Conservation (phyloP, 2,113 vertebrate species). For the Dicerorhinus sumatrensis region DNA sequence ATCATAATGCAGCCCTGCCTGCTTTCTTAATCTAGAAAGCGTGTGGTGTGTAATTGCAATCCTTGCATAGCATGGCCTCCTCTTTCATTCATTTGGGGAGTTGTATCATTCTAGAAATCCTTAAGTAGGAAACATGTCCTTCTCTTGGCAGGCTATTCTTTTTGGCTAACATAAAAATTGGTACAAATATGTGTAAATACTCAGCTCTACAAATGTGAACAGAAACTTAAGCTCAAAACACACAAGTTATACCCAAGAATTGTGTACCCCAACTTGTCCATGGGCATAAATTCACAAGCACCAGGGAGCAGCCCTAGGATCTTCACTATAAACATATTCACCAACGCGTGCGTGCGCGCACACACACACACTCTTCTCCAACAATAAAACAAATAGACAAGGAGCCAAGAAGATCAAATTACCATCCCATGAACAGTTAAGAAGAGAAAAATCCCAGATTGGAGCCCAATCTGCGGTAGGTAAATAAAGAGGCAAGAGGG, state of each 20-base stretch:
- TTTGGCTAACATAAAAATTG: slow-evolving; percentile 38
- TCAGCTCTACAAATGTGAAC: slow-evolving; percentile 39
- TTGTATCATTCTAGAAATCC: slow-evolving; percentile 18
- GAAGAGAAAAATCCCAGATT: slow-evolving; percentile 54
- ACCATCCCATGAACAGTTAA: slow-evolving; percentile 59
- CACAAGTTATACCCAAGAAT: background rate
- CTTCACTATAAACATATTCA: background rate
- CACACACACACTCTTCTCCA: background rate
- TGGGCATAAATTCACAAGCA: background rate
- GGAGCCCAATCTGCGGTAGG: slow-evolving; percentile 89
- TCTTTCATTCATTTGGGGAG: background rate
- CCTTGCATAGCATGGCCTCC: background rate
- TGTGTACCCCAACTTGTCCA: background rate
- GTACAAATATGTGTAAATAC: slow-evolving; percentile 45
- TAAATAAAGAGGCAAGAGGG: slow-evolving; percentile 87
- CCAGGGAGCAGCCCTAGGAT: background rate
- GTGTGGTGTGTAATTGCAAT: background rate
- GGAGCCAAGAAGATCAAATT: slow-evolving; percentile 59
- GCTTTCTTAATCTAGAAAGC: background rate
- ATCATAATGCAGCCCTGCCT: background rate
- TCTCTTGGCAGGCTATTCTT: slow-evolving; percentile 54
- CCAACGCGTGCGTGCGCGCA: background rate
- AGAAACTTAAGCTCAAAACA: slow-evolving; percentile 46
- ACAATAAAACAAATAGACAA: slow-evolving; percentile 69
- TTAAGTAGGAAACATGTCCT: background rate